Evolutionary conservation across 2,113 vertebrate species (phyloP).

Genomic region (Thunnus maccoyii): DNA sequence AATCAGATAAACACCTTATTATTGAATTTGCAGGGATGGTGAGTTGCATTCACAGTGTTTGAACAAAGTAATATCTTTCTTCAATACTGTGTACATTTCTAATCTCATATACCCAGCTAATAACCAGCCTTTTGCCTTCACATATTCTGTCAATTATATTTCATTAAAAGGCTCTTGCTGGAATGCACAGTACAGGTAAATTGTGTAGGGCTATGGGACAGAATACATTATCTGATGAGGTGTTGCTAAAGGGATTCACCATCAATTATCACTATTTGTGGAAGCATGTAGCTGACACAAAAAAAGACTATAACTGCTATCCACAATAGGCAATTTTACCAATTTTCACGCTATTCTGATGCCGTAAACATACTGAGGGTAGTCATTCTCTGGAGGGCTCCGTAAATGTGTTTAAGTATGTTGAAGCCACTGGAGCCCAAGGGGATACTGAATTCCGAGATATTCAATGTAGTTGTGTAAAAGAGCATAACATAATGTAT

Average conservation of each 20-base stretch:
- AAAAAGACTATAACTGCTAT: constrained; percentile 19
- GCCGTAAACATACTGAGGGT: constrained; percentile 3
- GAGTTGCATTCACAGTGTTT: constrained; percentile 55
- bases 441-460: background rate
- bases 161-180: constrained; percentile 24
- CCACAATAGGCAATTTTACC: constrained; percentile 17
- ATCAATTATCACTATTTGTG: constrained; percentile 13
- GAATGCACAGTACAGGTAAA: constrained; percentile 30
- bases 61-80: constrained; percentile 88
- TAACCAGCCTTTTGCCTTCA: constrained; percentile 21
- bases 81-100: constrained; percentile 41
- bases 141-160: constrained; percentile 20
- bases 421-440: constrained; percentile 1
- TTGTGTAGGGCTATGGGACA: background rate
- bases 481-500: background rate
- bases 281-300: constrained; percentile 29
- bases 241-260: constrained; percentile 35
- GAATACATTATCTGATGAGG: constrained; percentile 8
- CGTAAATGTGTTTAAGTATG: constrained; percentile 13
- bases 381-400: constrained; percentile 26
- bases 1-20: constrained; percentile 65
- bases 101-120: constrained; percentile 52
- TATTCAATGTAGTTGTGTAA: background rate
- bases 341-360: constrained; percentile 36
- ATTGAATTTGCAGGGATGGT: constrained; percentile 55